Percentiles rank a stretch among this genome's conserved stretches.
Evolutionary conservation across 2,888 invertebrate genomes (phyloP).

Genomic region (Alitta virens): DNA sequence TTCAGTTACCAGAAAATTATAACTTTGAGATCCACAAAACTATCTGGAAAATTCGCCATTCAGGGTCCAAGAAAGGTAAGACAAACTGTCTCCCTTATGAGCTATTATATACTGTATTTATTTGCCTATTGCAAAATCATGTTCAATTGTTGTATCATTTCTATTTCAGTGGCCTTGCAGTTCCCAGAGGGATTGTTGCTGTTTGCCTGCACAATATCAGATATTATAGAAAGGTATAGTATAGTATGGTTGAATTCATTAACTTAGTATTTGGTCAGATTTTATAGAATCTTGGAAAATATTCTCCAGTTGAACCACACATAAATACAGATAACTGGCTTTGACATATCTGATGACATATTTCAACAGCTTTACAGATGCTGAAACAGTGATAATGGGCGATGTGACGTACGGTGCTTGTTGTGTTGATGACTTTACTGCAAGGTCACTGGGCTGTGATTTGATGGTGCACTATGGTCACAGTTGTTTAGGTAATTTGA

Average conservation of each 20-base stretch:
- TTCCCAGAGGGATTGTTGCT: constrained; percentile 92
- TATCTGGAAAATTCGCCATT: constrained; percentile 87
- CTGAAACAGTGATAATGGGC: constrained; percentile 94
- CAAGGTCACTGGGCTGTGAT: constrained; percentile 83
- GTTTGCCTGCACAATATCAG: constrained; percentile 88
- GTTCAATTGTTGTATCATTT: too few relatives aligned
- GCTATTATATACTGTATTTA: too few relatives aligned
- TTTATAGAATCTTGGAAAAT: too few relatives aligned
- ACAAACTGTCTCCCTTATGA: not conserved
- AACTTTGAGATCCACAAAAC: constrained; percentile 98
- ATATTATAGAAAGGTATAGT: constrained; percentile 73
- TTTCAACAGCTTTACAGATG: constrained; percentile 74
- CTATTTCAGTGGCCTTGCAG: constrained; percentile 78
- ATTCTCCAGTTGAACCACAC: too few relatives aligned
- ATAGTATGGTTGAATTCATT: too few relatives aligned
- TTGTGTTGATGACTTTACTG: constrained; percentile 95
- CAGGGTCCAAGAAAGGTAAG: constrained; percentile 70
- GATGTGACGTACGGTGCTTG: constrained; percentile 99
- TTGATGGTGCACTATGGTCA: constrained; percentile 96
- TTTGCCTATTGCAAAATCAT: too few relatives aligned
- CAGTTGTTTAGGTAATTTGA: constrained; percentile 69
- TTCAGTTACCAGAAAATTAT: constrained; percentile 82
- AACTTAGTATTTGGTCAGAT: too few relatives aligned
- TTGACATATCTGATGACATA: too few relatives aligned
- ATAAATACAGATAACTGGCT: too few relatives aligned